Evolutionary conservation across 1,140 invertebrate species (phyloP).

Genomic region (Drosophila auraria): DNA sequence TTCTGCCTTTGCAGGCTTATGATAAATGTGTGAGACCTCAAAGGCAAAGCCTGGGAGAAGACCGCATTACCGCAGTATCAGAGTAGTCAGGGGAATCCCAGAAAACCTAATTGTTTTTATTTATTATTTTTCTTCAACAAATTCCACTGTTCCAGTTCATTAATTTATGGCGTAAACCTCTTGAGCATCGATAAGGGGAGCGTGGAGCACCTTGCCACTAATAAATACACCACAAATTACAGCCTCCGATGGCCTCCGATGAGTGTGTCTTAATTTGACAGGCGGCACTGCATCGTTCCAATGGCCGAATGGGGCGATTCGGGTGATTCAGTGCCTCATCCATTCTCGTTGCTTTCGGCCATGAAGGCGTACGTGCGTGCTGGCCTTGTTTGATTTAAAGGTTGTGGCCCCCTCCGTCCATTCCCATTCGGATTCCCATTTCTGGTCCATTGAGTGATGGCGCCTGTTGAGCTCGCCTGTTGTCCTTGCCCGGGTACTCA

Average conservation of each 20-base stretch:
- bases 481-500: constrained; percentile 17
- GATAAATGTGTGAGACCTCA: constrained; percentile 14
- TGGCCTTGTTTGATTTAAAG: constrained; percentile 47
- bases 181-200: constrained; percentile 2
- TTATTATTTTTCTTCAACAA: neutral
- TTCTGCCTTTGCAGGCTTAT: constrained; percentile 10
- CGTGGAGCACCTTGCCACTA: constrained; percentile 2
- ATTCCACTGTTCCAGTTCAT: neutral
- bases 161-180: constrained; percentile 11
- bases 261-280: constrained; percentile 33
- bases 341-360: constrained; percentile 19
- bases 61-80: constrained; percentile 1
- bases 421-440: neutral
- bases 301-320: constrained; percentile 27
- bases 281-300: constrained; percentile 21
- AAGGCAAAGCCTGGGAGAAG: neutral
- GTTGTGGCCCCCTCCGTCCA: constrained; percentile 3
- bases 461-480: constrained; percentile 39
- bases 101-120: neutral
- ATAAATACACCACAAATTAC: constrained; percentile 38
- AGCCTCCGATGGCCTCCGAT: constrained; percentile 7
- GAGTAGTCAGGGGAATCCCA: too few species aligned
- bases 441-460: constrained; percentile 38
- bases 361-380: constrained; percentile 47
- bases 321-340: constrained; percentile 51